Evolutionary conservation across 2,888 invertebrate species (phyloP).

Genomic region (Diloba caeruleocephala): DNA sequence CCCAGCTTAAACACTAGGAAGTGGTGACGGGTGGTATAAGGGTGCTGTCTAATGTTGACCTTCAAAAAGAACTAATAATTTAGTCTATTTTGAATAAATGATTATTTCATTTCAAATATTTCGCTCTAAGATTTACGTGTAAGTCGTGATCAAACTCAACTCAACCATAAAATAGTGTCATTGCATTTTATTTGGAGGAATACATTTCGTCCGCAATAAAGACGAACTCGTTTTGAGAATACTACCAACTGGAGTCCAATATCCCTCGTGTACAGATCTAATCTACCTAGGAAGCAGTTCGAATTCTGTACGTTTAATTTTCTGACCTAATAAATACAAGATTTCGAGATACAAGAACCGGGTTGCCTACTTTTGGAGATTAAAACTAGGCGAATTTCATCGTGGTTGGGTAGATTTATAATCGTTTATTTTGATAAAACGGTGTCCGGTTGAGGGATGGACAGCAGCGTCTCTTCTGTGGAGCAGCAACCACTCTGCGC

Average conservation of each 20-base stretch:
- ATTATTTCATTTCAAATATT: too few relatives aligned
- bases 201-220: slow-evolving; percentile 29
- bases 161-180: slow-evolving; percentile 16
- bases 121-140: slow-evolving; percentile 1
- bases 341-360: slow-evolving; percentile 23
- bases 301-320: slow-evolving; percentile 62
- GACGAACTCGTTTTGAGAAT: slow-evolving; percentile 34
- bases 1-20: too few relatives aligned
- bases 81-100: too few relatives aligned
- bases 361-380: slow-evolving; percentile 15
- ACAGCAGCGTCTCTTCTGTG: too few relatives aligned
- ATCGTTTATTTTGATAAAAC: slow-evolving; percentile 1
- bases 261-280: slow-evolving; percentile 58
- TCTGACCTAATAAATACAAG: slow-evolving; percentile 64
- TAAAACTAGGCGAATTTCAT: slow-evolving; percentile 1
- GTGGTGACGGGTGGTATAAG: too few relatives aligned
- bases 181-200: slow-evolving; percentile 35
- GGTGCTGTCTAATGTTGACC: too few relatives aligned
- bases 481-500: too few relatives aligned
- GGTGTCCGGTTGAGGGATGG: too few relatives aligned
- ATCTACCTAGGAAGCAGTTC: slow-evolving; percentile 59
- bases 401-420: background rate
- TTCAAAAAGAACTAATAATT: too few relatives aligned
- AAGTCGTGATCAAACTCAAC: slow-evolving; percentile 19
- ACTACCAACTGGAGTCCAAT: slow-evolving; percentile 54